Evolutionary conservation across 2,797 vertebrate genomes (phyloP), one percentile per base, ranked within the genome.

Genomic region (Sebastes vulpes): DNA sequence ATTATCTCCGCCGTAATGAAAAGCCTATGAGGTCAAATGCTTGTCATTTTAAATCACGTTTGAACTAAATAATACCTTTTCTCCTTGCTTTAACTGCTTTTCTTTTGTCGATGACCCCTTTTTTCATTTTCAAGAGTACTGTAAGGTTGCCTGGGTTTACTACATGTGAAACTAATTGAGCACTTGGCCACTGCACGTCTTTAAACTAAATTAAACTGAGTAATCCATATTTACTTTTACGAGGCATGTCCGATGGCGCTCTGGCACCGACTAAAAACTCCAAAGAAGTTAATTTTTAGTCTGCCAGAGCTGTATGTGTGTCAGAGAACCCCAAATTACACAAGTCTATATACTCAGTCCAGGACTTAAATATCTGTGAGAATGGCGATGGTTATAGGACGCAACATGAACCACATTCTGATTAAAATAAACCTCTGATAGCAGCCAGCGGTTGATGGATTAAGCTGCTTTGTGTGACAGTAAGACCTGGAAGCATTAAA

Each of bases 381-480:
- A 53, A 18, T 11, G 1, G 9, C 2, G 6, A 61, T 54, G 31
- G 32, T 68, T 25, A 5, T 4, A 50, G 16, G 63, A 38, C 6
- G 16, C 26, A 21, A 35, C 32, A 71, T 48, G 59, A 67, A 56
- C 6, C 6, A 52, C 20, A 31, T 7, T 63, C 18, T 60, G 56
- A 60, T 65, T 66, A 10, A 79, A 25, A 79, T 28, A 11, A 52
- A 81, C 64, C 68, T 53, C 20, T 31, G 67, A 48, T 46, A 52
- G 29, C 57, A 58, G 54, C n/a, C 38, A 56, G 21, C 18, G 29
- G 38, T 77, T 71, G 54, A 59, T 38, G 26, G 57, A 76, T 77
- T 80, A 81, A 81, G 69, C 75, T 59, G 31, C 75, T 75, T 82
- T 81, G 29, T 81, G 77, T 70, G 38, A 81, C 58, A 69, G 71